Conservation (phyloP, 37 sponge, comb jelly and placozoan species). For the Hexactinellida sp. region DNA sequence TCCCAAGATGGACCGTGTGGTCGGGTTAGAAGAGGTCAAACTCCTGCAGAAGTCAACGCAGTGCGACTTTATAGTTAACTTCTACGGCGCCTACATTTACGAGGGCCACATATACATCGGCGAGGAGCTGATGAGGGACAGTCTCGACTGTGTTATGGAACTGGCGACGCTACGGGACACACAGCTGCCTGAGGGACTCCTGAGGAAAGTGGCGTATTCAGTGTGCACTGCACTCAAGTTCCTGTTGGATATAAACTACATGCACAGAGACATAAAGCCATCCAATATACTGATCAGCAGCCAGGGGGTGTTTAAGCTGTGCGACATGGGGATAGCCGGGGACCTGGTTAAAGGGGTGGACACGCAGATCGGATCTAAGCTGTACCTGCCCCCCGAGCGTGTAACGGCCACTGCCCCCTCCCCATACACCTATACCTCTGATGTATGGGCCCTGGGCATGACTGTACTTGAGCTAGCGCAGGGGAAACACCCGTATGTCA, state of each 20-base stretch:
- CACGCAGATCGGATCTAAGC: not conserved
- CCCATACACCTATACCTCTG: not conserved
- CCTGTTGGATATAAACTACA: constrained; percentile 5
- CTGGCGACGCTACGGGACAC: constrained; percentile 28
- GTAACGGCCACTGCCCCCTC: not conserved
- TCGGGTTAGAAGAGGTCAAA: constrained; percentile 35
- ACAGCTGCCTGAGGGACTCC: not conserved
- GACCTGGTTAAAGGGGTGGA: constrained; percentile 37
- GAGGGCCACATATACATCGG: constrained; percentile 98
- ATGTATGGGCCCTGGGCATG: not conserved
- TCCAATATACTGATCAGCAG: constrained; percentile 70
- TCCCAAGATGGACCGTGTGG: not conserved
- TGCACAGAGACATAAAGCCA: constrained; percentile 78
- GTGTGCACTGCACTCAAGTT: not conserved
- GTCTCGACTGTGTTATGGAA: constrained; percentile 64
- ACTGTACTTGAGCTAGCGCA: not conserved
- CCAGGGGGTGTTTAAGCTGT: constrained; percentile 74
- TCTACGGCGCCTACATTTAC: constrained; percentile 77
- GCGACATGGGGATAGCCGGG: constrained; percentile 88
- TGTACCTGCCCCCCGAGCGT: not conserved
- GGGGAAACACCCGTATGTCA: not conserved
- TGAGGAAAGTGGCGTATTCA: not conserved
- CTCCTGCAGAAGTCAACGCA: constrained; percentile 47
- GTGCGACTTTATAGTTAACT: constrained; percentile 74
- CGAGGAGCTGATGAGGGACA: constrained; percentile 83